phyloP scores from a whole-genome alignment of 2,797 vertebrate species.

The Rhyacichthys aspro region DNA sequence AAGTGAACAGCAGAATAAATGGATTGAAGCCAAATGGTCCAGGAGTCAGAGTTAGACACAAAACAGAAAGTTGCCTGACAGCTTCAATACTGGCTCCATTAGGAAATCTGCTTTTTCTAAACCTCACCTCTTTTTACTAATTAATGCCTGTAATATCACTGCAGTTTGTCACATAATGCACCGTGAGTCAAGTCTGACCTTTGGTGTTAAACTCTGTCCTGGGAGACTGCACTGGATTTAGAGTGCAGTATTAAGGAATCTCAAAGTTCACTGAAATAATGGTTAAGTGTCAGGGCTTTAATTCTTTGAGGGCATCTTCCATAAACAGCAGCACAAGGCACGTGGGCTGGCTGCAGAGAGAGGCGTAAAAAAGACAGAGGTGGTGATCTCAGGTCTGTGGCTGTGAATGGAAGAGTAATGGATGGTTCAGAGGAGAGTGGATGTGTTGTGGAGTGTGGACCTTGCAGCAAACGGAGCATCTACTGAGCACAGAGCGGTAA shows the following conservation, averaged over 20 bases:
- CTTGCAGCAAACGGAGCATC: slow-evolving; percentile 28
- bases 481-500: slow-evolving; percentile 45
- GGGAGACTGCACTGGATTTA: background rate
- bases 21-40: slow-evolving; percentile 19
- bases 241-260: slow-evolving; percentile 8
- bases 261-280: slow-evolving; percentile 17
- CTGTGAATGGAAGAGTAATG: slow-evolving; percentile 25
- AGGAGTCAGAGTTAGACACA: slow-evolving; percentile 47
- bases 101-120: slow-evolving; percentile 38
- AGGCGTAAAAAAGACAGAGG: slow-evolving; percentile 65
- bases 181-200: slow-evolving; percentile 2
- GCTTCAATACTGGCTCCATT: slow-evolving; percentile 16
- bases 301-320: slow-evolving; percentile 34
- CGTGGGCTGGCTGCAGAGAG: slow-evolving; percentile 46
- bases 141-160: slow-evolving; percentile 41
- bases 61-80: slow-evolving; percentile 40
- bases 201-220: slow-evolving; percentile 12
- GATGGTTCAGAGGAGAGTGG: slow-evolving; percentile 28
- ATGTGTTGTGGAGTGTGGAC: slow-evolving; percentile 6
- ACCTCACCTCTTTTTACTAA: slow-evolving; percentile 32
- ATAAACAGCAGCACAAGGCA: slow-evolving; percentile 54
- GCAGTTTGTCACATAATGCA: slow-evolving; percentile 22
- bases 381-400: slow-evolving; percentile 48
- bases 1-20: slow-evolving; percentile 27
- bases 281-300: slow-evolving; percentile 33